A percentile compares a stretch with the other conserved stretches of the same genome.
These are phyloP conservation scores for Asteroscopus sphinx DNA, from an alignment of 2,888 invertebrate species.

Conservation along the genomic window DNA sequence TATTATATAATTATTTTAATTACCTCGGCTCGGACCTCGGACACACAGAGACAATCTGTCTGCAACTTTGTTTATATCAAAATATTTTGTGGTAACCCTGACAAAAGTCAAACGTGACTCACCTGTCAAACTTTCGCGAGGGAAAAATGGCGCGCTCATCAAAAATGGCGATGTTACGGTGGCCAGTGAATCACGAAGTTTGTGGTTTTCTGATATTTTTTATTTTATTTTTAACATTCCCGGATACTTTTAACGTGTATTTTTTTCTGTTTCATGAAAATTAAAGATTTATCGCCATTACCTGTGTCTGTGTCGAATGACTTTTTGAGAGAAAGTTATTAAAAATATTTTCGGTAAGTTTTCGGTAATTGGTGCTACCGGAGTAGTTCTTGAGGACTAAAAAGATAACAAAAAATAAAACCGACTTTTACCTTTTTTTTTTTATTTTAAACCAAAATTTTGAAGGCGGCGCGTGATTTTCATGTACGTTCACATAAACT, in stretches of 20 bases:
- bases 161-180: slow-evolving; percentile 62
- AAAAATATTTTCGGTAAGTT: background rate
- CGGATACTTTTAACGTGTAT: slow-evolving; percentile 34
- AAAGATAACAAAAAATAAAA: background rate
- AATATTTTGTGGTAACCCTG: slow-evolving; percentile 39
- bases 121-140: slow-evolving; percentile 83
- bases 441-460: no score
- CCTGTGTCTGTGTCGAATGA: slow-evolving; percentile 33
- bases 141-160: slow-evolving; percentile 59
- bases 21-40: no score
- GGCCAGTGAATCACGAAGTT: slow-evolving; percentile 54
- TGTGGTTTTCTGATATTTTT: slow-evolving; percentile 41
- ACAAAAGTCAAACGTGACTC: slow-evolving; percentile 71
- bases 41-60: background rate
- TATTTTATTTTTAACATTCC: slow-evolving; percentile 41
- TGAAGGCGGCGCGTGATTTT: no score
- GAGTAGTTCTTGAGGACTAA: background rate
- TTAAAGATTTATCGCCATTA: slow-evolving; percentile 44
- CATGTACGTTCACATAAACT: no score
- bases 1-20: background rate
- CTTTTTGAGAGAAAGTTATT: slow-evolving; percentile 44
- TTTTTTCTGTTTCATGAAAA: slow-evolving; percentile 40
- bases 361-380: background rate
- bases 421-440: no score
- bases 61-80: background rate